Evolutionary conservation across 2,113 vertebrate species (phyloP), one percentile per base, ranked within the genome.

Genomic region (Cyprinodon tularosa): DNA sequence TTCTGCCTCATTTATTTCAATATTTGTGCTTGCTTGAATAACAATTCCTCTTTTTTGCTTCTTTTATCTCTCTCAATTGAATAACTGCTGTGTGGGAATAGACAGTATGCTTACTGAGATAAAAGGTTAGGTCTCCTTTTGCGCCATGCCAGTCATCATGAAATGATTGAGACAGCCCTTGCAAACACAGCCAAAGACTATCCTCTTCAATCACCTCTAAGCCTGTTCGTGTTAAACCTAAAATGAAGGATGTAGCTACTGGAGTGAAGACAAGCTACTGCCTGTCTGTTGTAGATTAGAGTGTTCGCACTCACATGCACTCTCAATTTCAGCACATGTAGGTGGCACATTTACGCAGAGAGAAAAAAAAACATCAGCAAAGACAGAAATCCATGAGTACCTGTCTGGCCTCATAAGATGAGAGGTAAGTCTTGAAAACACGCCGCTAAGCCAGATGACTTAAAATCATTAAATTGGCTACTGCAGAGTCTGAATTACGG

Each of bases 201-300:
- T 86, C 78, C 72, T 72, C 78, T 82, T 83, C 71, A 82, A 86
- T 87, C 80, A 77, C 77, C 75, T 76, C 45, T 84, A 87, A 86
- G 82, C 82, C 87, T 72, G 84, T 88, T 62, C 40, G 4, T 76
- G 68, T 65, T 81, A 72, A 78, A 85, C 77, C 82, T 82, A 68
- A 86, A 84, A 85, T 86, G 74, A 86, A 78, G 74, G 81, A 85
- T 88, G 76, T 65, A 66, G 74, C 80, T 72, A 53, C 63, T 79
- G 85, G 74, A 83, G 89, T 85, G 71, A 62, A 84, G 88, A 88
- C 85, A 83, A 86, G 86, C 78, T 74, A 64, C 74, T 76, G 81
- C 83, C 83, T 92, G 88, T 73, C 76, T 76, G 66, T 48, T 71
- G 81, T 45, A 89, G 88, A 93, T 91, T 88, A 91, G 84, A 53